Base-by-base conservation (phyloP, 2,113 vertebrate species). In the Prietella phreatophila region DNA sequence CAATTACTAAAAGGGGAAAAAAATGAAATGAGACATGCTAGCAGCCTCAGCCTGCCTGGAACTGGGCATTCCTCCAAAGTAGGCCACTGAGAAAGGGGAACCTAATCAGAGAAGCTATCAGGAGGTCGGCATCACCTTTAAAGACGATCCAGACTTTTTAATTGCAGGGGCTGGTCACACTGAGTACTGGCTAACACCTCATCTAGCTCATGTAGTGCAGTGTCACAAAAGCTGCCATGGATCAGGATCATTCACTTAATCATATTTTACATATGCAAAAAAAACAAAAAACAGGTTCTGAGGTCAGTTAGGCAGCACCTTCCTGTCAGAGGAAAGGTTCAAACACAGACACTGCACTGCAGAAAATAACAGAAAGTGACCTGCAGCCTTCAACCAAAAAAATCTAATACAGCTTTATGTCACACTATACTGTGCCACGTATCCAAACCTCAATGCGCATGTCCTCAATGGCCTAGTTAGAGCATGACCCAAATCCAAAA, bases 41-140 rank as follows among this genome's bases (percentile, higher is more conserved):
- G 67, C 39, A 75, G 80, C 15, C 13, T 87, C n/a, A 33, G 55
- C 27, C 80, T 76, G 86, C 55, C 67, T 83, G 80, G 55, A 63
- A 58, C 86, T 87, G 86, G 86, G 80, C 86, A 83, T 33, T 75
- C 27, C 53, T 83, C 86, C 86, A 87, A 83, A 83, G 36, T 47
- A 55, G 47, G 33, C 61, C 78, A 69, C 76, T 30, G 84, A 61
- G 80, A 83, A 61, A 75, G 67, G 42, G 55, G 20, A 73, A 25
- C 67, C 67, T 42, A 87, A 75, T 58, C 67, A 73, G 27, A 63
- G 50, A 87, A 14, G 36, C 67, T 82, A 83, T 76, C 80, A 36
- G 86, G 80, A 83, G 86, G 86, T 60, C 33, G 63, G 39, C 50
- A 65, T 81, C 60, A 75, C 15, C 80, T 82, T 71, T 82, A 87